Conservation (phyloP, 2,113 vertebrate species). For the Deroptyus accipitrinus region DNA sequence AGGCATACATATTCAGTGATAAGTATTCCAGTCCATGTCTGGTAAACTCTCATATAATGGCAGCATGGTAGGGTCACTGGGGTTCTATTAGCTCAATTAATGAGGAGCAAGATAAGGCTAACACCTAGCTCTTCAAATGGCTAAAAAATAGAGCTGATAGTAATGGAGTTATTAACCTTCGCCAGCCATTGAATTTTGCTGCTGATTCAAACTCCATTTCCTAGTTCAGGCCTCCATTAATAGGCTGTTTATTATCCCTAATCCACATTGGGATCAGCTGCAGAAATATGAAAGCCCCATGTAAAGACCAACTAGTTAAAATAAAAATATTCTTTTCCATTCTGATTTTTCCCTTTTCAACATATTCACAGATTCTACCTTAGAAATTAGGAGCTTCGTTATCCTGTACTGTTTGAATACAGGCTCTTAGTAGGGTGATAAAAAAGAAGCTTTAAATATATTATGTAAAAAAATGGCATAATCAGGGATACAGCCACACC, state of each 20-base stretch:
- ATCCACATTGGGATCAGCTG: constrained; percentile 76
- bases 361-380: background rate
- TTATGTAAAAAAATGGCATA: background rate
- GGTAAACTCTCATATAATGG: constrained; percentile 80
- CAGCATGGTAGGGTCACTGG: constrained; percentile 79
- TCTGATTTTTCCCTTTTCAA: background rate
- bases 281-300: constrained; percentile 62
- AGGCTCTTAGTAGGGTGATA: background rate
- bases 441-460: constrained; percentile 2
- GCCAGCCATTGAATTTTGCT: constrained; percentile 73
- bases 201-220: constrained; percentile 78
- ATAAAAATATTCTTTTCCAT: background rate
- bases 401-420: constrained; percentile 27
- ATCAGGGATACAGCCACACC: background rate
- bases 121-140: constrained; percentile 85
- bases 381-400: background rate
- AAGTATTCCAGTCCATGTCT: constrained; percentile 87
- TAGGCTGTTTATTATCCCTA: constrained; percentile 84
- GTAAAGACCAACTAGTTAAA: constrained; percentile 47
- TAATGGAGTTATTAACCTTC: constrained; percentile 99
- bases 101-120: constrained; percentile 96
- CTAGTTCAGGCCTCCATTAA: constrained; percentile 82
- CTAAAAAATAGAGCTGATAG: constrained; percentile 87
- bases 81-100: constrained; percentile 98
- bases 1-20: constrained; percentile 63